A percentile compares a stretch with the other conserved stretches of the same genome.
Evolutionary conservation across 2,888 invertebrate genomes (phyloP).

Genomic region (Oscheius sp.): DNA sequence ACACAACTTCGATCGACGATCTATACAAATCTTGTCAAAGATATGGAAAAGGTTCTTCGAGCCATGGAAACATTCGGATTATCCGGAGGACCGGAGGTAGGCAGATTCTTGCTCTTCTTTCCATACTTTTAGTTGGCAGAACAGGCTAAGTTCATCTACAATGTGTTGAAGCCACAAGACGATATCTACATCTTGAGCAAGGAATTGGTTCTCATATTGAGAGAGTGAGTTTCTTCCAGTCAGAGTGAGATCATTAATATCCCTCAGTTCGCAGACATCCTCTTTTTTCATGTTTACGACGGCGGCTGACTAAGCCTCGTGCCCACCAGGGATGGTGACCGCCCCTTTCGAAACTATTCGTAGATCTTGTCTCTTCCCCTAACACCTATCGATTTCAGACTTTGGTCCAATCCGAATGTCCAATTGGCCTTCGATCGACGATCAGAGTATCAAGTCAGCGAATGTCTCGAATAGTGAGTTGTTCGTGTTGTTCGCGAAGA

Average conservation of each 20-base stretch:
- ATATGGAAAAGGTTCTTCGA: conserved; percentile 18
- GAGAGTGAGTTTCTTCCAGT: conserved; percentile 7
- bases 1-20: conserved; percentile 14
- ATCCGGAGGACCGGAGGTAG: background rate
- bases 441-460: conserved; percentile 45
- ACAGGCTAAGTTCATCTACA: conserved; percentile 9
- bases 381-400: conserved; percentile 16
- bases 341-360: no score
- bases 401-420: conserved; percentile 47
- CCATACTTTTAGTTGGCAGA: background rate
- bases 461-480: conserved; percentile 44
- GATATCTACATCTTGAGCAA: background rate
- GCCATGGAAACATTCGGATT: conserved; percentile 24
- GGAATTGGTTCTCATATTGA: background rate
- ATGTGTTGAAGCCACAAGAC: conserved; percentile 9
- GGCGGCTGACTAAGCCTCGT: no score
- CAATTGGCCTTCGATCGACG: conserved; percentile 41
- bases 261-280: background rate
- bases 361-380: no score
- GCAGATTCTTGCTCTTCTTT: background rate
- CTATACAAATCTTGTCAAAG: conserved; percentile 22
- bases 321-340: no score
- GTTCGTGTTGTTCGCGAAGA: no score
- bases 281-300: background rate
- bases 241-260: background rate